These are phyloP conservation scores for Dendrophyllia cribrosa DNA, from an alignment of 64 coral and sea anemone species.

Conservation along the genomic window DNA sequence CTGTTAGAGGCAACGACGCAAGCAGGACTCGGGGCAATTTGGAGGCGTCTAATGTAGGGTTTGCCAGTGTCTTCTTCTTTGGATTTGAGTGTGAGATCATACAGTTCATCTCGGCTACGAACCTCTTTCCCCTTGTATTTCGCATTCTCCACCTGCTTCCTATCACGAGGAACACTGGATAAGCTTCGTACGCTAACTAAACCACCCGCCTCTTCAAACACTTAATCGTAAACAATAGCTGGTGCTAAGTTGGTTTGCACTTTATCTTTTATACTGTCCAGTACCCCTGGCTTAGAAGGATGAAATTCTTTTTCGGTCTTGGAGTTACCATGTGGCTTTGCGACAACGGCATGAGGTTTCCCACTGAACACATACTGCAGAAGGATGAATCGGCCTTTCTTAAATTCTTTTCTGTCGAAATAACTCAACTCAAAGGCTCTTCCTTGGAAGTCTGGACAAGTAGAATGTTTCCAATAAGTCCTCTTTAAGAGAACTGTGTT, in stretches of 20 bases:
- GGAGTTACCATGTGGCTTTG: neutral
- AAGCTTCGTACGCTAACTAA: neutral
- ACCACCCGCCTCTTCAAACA: constrained; percentile 32
- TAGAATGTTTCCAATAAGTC: neutral
- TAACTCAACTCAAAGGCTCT: neutral
- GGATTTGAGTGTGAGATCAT: constrained; percentile 12
- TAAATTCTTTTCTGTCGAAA: neutral
- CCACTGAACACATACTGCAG: neutral
- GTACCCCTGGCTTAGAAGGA: neutral
- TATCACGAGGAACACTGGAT: constrained; percentile 26
- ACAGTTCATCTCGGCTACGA: constrained; percentile 35
- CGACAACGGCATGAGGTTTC: neutral
- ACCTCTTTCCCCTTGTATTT: constrained; percentile 3
- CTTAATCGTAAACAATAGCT: neutral
- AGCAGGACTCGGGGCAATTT: no score
- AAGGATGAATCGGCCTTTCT: neutral
- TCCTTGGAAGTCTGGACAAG: neutral
- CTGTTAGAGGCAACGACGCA: no score
- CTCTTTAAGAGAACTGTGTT: constrained; percentile 9
- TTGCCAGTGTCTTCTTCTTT: constrained; percentile 31
- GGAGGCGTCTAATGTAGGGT: no score
- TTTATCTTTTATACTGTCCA: neutral
- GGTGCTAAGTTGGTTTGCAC: neutral
- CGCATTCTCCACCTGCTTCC: constrained; percentile 53
- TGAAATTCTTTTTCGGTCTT: neutral